Evolutionary conservation across 2,113 vertebrate genomes (phyloP).

Genomic region (Microcebus tavaratra): DNA sequence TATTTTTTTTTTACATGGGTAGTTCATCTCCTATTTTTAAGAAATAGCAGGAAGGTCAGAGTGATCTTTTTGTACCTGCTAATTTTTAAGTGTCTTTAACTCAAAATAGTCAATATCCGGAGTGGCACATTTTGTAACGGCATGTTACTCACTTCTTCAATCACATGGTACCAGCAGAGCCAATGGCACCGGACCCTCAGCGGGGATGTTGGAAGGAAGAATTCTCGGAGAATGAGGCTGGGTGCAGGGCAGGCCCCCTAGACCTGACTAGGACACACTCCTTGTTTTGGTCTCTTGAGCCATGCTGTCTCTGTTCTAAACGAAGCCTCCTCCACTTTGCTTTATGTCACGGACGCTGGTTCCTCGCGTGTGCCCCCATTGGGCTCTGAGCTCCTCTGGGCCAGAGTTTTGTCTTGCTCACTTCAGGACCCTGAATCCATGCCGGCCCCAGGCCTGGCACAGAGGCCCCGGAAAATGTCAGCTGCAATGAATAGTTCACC

Average conservation of each 20-base stretch:
- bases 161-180: neutral
- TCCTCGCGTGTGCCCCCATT: neutral
- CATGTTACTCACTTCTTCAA: neutral
- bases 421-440: neutral
- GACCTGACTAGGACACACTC: neutral
- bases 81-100: neutral
- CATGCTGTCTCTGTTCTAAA: neutral
- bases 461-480: neutral
- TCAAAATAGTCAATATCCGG: neutral
- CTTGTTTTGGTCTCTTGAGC: neutral
- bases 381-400: neutral
- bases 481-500: neutral
- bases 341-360: neutral
- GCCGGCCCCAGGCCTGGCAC: neutral
- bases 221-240: neutral
- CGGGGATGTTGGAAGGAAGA: neutral
- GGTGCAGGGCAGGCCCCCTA: neutral
- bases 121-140: neutral
- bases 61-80: neutral
- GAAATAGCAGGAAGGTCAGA: neutral
- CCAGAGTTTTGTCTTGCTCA: conserved; percentile 15
- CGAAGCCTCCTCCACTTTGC: neutral
- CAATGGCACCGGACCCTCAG: neutral
- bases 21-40: neutral
- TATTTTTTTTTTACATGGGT: neutral